Conservation (phyloP, 2,113 vertebrate species). For the Melanerpes aurifrons region DNA sequence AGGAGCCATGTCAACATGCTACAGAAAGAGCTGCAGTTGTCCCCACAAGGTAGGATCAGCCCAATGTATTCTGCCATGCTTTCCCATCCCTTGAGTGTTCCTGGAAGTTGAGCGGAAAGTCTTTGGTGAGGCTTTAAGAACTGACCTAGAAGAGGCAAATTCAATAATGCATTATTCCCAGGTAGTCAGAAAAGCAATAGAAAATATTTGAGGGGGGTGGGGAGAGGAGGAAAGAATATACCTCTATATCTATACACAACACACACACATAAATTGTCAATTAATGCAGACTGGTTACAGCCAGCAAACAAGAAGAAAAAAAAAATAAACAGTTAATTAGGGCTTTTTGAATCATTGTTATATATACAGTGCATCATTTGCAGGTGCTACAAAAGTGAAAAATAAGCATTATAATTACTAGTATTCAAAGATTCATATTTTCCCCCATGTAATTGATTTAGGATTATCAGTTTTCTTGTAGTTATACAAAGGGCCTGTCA, state of each 20-base stretch:
- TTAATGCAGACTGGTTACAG: slow-evolving; percentile 82
- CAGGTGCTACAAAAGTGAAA: slow-evolving; percentile 99
- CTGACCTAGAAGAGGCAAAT: slow-evolving; percentile 34
- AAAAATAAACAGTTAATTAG: slow-evolving; percentile 85
- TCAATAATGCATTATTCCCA: slow-evolving; percentile 64
- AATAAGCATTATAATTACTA: slow-evolving; percentile 99
- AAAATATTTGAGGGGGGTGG: slow-evolving; percentile 39
- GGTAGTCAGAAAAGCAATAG: slow-evolving; percentile 54
- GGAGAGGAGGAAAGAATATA: neutral
- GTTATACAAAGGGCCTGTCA: slow-evolving; percentile 91
- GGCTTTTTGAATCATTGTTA: slow-evolving; percentile 84
- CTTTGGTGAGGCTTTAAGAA: slow-evolving; percentile 49
- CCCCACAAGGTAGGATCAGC: slow-evolving; percentile 50
- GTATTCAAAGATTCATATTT: slow-evolving; percentile 98
- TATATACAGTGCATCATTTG: slow-evolving; percentile 82
- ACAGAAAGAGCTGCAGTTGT: slow-evolving; percentile 19
- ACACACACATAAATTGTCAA: slow-evolving; percentile 75
- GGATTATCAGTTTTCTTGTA: slow-evolving; percentile 96
- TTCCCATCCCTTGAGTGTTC: neutral
- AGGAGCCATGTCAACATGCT: slow-evolving; percentile 47
- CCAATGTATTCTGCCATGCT: neutral
- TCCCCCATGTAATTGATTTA: slow-evolving; percentile 86
- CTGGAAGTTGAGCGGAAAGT: slow-evolving; percentile 42
- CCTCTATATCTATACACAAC: slow-evolving; percentile 64
- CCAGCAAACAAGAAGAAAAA: slow-evolving; percentile 76